These are phyloP conservation scores for Ethmia dodecea DNA, from an alignment of 2,888 invertebrate species.

Conservation along the genomic window DNA sequence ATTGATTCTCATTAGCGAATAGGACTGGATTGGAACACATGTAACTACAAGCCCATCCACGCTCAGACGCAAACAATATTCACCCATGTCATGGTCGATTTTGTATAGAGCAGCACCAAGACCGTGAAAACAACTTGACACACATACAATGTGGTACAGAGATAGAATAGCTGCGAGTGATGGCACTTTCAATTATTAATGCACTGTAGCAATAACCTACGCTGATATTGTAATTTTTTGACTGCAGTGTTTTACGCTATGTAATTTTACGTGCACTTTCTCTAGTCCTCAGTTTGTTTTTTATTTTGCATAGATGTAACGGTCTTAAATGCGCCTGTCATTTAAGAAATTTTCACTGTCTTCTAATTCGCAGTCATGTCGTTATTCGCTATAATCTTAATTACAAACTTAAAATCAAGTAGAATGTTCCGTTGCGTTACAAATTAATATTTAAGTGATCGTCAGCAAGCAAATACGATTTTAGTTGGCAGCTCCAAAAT, in stretches of 20 bases:
- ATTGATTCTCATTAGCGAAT: neutral
- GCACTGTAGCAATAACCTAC: conserved; percentile 51
- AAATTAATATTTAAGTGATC: conserved; percentile 43
- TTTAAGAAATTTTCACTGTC: conserved; percentile 54
- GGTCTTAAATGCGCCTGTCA: conserved; percentile 59
- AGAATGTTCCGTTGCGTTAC: conserved; percentile 50
- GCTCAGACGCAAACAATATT: conserved; percentile 27
- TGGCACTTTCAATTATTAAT: conserved; percentile 71
- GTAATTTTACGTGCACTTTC: conserved; percentile 59
- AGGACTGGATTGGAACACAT: conserved; percentile 23
- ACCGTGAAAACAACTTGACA: conserved; percentile 70
- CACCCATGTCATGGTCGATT: conserved; percentile 52
- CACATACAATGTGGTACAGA: conserved; percentile 58
- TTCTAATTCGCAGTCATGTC: conserved; percentile 51
- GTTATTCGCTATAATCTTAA: conserved; percentile 53
- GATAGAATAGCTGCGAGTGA: conserved; percentile 54
- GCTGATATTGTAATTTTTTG: conserved; percentile 49
- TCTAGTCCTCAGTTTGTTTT: conserved; percentile 50
- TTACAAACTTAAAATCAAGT: conserved; percentile 52
- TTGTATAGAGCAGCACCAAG: conserved; percentile 44
- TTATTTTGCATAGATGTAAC: conserved; percentile 37
- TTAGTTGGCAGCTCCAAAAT: conserved; percentile 36
- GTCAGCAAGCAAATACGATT: conserved; percentile 37
- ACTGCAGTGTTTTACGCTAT: conserved; percentile 53
- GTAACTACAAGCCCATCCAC: conserved; percentile 29